A percentile compares a stretch with the other conserved stretches of the same genome.
These are phyloP conservation scores for Drosophila subsilvestris DNA, from an alignment of 2,888 invertebrate genomes.

Conservation along the genomic window DNA sequence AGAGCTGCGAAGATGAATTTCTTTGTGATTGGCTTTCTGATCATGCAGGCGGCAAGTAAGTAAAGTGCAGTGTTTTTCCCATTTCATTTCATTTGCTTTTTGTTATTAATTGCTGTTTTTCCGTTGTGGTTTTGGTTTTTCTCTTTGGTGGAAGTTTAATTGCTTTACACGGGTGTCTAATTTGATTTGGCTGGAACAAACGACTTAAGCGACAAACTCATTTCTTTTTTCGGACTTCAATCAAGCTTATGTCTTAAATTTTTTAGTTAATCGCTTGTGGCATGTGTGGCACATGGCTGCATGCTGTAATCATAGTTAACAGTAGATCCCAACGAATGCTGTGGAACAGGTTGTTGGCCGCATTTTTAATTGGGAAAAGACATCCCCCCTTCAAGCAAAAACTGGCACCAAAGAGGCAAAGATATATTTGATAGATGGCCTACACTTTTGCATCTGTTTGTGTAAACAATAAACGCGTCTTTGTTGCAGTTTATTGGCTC, in stretches of 20 bases:
- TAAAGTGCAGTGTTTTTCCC: constrained; percentile 44
- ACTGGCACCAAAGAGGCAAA: constrained; percentile 5
- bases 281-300: constrained; percentile 22
- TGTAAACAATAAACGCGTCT: constrained; percentile 9
- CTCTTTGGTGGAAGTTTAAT: constrained; percentile 6
- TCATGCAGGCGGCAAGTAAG: constrained; percentile 83
- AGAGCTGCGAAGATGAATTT: constrained; percentile 76
- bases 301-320: constrained; percentile 30
- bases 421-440: neutral
- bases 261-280: constrained; percentile 46
- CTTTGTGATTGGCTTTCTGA: constrained; percentile 81
- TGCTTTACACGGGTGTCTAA: constrained; percentile 44
- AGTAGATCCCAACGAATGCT: constrained; percentile 6
- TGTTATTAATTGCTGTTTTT: constrained; percentile 28
- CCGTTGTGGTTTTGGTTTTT: constrained; percentile 1
- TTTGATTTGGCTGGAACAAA: constrained; percentile 18
- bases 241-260: constrained; percentile 66
- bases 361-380: no score
- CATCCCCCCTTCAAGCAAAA: constrained; percentile 3
- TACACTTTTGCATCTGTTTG: constrained; percentile 10
- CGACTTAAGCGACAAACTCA: constrained; percentile 35
- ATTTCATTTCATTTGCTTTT: constrained; percentile 1
- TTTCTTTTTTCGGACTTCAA: constrained; percentile 4
- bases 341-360: neutral
- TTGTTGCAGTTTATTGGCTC: constrained; percentile 48